Conservation (phyloP, 2,113 vertebrate genomes). For the Lagopus muta region DNA sequence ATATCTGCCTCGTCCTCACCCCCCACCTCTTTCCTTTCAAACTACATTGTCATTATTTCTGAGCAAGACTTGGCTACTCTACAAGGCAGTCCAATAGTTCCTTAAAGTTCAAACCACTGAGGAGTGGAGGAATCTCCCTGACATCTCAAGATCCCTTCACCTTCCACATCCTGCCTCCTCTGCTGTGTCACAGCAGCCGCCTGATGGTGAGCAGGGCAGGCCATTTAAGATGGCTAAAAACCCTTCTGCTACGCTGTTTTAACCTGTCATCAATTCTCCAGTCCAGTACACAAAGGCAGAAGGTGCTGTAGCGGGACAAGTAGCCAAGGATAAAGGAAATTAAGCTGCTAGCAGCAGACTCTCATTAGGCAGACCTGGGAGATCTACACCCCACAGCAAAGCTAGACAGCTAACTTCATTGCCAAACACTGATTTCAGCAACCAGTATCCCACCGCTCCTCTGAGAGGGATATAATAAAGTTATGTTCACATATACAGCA, state of each 20-base stretch:
- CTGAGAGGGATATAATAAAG: neutral
- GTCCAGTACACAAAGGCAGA: neutral
- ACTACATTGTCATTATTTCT: neutral
- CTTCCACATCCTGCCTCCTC: neutral
- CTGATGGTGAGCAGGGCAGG: neutral
- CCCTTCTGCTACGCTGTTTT: constrained; percentile 7
- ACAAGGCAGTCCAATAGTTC: neutral
- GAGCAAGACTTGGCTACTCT: neutral
- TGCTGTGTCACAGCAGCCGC: constrained; percentile 12
- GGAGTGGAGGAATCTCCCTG: neutral
- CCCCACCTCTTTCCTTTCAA: neutral
- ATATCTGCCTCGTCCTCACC: neutral
- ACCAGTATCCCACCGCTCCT: neutral
- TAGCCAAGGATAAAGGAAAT: neutral
- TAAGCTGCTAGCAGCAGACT: neutral
- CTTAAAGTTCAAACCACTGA: neutral
- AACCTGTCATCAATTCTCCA: neutral
- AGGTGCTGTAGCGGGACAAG: neutral
- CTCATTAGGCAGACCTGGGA: neutral
- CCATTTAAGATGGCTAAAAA: neutral
- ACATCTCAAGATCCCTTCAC: neutral
- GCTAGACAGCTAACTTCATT: neutral
- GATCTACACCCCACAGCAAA: neutral
- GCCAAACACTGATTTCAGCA: neutral
- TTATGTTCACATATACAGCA: neutral